phyloP scores from a whole-genome alignment of 1,140 invertebrate species.

The Chionoecetes opilio region DNA sequence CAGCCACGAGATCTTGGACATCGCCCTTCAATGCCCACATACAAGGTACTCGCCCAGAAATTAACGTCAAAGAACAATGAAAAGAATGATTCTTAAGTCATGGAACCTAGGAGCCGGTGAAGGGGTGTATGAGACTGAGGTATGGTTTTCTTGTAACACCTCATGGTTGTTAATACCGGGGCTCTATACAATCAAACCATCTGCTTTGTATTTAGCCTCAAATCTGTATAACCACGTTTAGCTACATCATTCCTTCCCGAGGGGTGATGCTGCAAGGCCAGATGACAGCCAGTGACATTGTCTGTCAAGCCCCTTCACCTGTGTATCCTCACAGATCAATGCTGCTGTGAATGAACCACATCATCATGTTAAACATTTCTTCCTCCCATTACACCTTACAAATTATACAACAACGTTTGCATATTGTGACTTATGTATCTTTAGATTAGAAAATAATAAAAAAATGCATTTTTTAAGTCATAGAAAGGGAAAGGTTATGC shows the following conservation, averaged over 20 bases:
- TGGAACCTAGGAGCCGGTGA: neutral
- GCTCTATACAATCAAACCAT: neutral
- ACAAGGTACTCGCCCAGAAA: conserved; percentile 71
- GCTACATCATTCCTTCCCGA: neutral
- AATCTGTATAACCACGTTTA: neutral
- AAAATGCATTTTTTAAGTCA: neutral
- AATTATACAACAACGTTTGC: neutral
- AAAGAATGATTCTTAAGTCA: conserved; percentile 4
- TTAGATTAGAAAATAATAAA: neutral
- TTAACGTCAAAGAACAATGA: conserved; percentile 40
- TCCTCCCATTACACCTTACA: neutral
- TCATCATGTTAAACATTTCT: too few species aligned
- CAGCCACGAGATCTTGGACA: conserved; percentile 25
- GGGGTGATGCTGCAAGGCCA: neutral
- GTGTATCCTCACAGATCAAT: neutral
- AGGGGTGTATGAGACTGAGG: neutral
- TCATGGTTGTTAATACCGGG: neutral
- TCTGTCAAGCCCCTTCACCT: neutral
- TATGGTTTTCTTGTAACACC: neutral
- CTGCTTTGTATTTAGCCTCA: neutral
- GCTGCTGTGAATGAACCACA: neutral
- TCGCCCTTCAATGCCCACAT: conserved; percentile 72
- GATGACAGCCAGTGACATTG: neutral
- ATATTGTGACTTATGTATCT: neutral
- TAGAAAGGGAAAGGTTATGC: neutral